Base-by-base conservation (phyloP, 2,113 vertebrate species). In the Pelecanoides urinatrix region DNA sequence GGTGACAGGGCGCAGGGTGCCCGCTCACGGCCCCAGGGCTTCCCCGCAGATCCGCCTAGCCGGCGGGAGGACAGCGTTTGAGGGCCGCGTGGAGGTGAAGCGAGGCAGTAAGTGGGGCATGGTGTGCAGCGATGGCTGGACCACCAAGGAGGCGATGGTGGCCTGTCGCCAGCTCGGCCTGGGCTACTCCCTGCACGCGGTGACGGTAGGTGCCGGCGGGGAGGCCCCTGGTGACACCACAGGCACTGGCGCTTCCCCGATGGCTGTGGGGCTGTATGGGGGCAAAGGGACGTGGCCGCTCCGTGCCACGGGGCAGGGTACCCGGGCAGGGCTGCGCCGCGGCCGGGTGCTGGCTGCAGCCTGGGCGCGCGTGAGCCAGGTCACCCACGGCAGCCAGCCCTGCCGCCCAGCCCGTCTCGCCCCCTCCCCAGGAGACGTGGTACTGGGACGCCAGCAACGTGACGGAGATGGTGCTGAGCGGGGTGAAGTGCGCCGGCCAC, bases 391-490 rank as follows among this genome's bases (percentile, higher is more conserved):
- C 34, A 30, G 11, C 21, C 63, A 32, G 80, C 73, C 21, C 40
- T 42, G 65, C 53, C 75, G 25, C 85, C 84, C 73, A 59, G 77
- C 86, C 61, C 11, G 20, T 47, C 59, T 82, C 10, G 0, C 66
- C 23, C 17, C 44, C 16, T 88, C 61, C 86, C 62, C 98, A 99
- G 99, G 99, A 99, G 98, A 99, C 99, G 1, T 99, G 99, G 99
- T 99, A 99, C 98, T 99, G 99, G 99, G 99, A 99, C 1, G 98
- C 98, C 70, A 99, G 99, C 77, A 99, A 99, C 0, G 97, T 98
- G 84, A 99, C 99, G 0, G 98, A 99, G 89, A 99, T 99, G 98
- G 98, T 99, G 66, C 97, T 99, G 98, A 99, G 99, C 1, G 99
- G 99, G 2, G 99, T 99, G 75, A 99, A 98, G 95, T 99, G 99